Base-by-base conservation (phyloP, 2,113 vertebrate species). In the Stegastes partitus region DNA sequence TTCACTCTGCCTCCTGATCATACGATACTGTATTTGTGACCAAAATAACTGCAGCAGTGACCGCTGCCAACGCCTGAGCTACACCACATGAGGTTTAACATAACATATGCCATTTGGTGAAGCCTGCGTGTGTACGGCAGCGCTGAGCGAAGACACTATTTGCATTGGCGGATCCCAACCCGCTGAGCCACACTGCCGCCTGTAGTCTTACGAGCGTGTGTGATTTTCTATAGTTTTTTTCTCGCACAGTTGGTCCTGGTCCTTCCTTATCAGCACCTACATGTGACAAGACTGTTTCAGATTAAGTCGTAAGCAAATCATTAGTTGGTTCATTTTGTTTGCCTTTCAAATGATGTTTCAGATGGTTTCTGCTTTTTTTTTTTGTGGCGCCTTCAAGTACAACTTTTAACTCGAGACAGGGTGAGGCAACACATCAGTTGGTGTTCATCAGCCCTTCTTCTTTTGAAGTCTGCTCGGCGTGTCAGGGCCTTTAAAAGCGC, bases 51-150 rank as follows among this genome's bases (percentile, higher is more conserved):
- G 0, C 31, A 59, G 68, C 56, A 21, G 70, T 10, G 44, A 54
- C 63, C 11, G 74, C 56, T 81, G 72, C 73, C 74, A 76, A 37
- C 8, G 63, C 54, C 18, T 11, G 64, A 53, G 80, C 81, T 21
- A 2, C 68, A 44, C 71, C 58, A 21, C 78, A 66, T 59, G 79
- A 71, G 62, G 68, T n/a, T 71, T 57, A 73, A 67, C 47, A 71
- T 50, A 81, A 73, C 87, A 86, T 87, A 84, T 89, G 73, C 23
- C 66, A 25, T 68, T 51, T 12, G 49, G 68, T 59, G 67, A 49
- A 53, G 78, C 50, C n/a, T 22, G 51, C 45, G 42, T 21, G 58
- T 16, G 14, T 66, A 7, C 55, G 54, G 37, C n/a, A 55, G 63
- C 58, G n/a, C 58, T 21, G 57, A 59, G 44, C 19, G 28, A 31